Percentiles rank a stretch among this genome's conserved stretches.
These are phyloP conservation scores for Carterocephalus palaemon DNA, from an alignment of 2,888 invertebrate genomes.

Conservation along the genomic window DNA sequence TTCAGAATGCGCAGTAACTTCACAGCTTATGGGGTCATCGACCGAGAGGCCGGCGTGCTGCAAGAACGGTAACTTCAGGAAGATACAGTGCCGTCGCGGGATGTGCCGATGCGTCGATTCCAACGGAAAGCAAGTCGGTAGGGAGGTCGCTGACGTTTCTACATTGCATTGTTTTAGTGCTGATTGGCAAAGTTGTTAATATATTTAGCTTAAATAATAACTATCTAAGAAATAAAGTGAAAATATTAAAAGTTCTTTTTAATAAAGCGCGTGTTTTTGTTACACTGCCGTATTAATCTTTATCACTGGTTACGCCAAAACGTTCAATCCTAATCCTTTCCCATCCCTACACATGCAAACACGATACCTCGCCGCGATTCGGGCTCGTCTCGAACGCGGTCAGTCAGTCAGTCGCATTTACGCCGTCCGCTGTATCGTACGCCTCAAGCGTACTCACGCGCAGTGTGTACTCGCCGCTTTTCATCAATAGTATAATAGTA, in stretches of 20 bases:
- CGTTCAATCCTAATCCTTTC: too few relatives aligned
- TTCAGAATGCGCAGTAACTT: slow-evolving; percentile 82
- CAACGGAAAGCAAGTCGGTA: slow-evolving; percentile 76
- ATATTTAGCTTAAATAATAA: neutral
- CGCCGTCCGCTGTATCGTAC: too few relatives aligned
- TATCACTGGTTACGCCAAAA: too few relatives aligned
- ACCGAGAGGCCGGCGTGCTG: slow-evolving; percentile 78
- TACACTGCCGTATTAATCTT: neutral
- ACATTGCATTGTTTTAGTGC: slow-evolving; percentile 43
- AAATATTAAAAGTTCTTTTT: too few relatives aligned
- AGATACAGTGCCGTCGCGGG: slow-evolving; percentile 80
- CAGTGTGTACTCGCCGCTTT: too few relatives aligned
- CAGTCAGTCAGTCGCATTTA: too few relatives aligned
- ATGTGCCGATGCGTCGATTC: slow-evolving; percentile 81
- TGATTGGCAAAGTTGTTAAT: slow-evolving; percentile 58
- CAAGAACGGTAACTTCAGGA: slow-evolving; percentile 81
- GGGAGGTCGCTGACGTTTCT: slow-evolving; percentile 52
- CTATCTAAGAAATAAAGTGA: too few relatives aligned
- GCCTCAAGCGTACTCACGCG: too few relatives aligned
- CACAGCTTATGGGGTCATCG: slow-evolving; percentile 58
- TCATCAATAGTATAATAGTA: neutral
- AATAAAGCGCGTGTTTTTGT: too few relatives aligned
- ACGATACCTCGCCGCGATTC: too few relatives aligned
- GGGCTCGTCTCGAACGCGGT: too few relatives aligned
- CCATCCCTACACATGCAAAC: too few relatives aligned